Evolutionary conservation across 2,888 invertebrate genomes (phyloP), one percentile per base, ranked within the genome.

Genomic region (Arge pagana): DNA sequence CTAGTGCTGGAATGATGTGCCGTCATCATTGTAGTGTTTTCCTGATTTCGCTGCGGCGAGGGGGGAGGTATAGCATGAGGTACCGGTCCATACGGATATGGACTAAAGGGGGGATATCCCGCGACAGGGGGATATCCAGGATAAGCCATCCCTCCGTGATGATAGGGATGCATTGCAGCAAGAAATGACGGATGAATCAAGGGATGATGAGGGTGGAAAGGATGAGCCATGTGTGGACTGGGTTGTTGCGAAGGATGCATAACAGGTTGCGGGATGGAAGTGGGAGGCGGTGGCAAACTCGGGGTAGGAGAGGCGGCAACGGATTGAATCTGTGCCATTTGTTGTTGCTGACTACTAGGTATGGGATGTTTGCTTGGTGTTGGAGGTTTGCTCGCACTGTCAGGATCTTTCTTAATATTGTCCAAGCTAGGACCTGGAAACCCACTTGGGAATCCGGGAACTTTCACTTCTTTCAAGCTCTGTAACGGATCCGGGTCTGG

Each of bases 381-480:
- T 1, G 74, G 67, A 8, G 73, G 73, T 48, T 71, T 71, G 37
- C 73, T 68, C 3, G 72, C 64, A 57, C 76, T 76, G 39, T 88
- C 88, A 13, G 87, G 87, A 71, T 89, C 88, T 61, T 88, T 88
- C 71, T 89, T 89, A 56, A 89, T 88, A 63, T 84, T 85, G 36
- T 88, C 87, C 62, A 87, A 78, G 60, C 83, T 81, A 13, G 88
- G 86, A 5, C 87, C 87, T 37, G 83, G 79, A 68, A 85, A 84
- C 42, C 82, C 82, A 36, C 83, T 81, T 53, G 85, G 83, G 68
- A 85, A 86, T 26, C 88, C 87, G 30, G 88, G 87, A 6, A 89
- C 88, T 80, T 89, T 89, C 1, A 90, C 89, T 72, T 89, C 89
- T 70, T 89, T 88, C 6, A 90, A 77, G 60, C 88, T 88, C 67